Conservation (phyloP, 2,888 invertebrate species). For the Teinopalpus imperialis region DNA sequence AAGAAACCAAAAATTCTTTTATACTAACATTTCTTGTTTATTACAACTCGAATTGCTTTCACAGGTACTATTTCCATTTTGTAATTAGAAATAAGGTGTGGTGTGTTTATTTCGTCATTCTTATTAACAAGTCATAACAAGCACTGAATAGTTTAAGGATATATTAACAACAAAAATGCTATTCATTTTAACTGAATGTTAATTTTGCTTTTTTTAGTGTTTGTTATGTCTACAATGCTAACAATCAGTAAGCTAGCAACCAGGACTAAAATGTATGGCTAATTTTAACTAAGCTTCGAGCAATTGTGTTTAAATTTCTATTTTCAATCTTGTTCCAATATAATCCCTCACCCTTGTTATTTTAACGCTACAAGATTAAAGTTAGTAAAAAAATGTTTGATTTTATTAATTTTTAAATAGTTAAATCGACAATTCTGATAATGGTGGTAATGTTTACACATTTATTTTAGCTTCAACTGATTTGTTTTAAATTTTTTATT, state of each 20-base stretch:
- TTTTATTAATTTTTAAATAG: no score
- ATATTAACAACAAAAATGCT: conserved; percentile 5
- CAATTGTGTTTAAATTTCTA: conserved; percentile 14
- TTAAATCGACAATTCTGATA: no score
- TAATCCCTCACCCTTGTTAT: not conserved
- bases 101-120: conserved; percentile 59
- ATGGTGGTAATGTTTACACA: conserved; percentile 8
- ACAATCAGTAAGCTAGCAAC: conserved; percentile 22
- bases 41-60: conserved; percentile 39
- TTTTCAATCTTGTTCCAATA: conserved; percentile 15
- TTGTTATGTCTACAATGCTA: conserved; percentile 24
- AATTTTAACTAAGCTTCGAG: conserved; percentile 22
- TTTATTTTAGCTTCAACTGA: conserved; percentile 14
- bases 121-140: conserved; percentile 30
- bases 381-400: not conserved
- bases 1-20: conserved; percentile 36
- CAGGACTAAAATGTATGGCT: conserved; percentile 23
- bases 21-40: conserved; percentile 32
- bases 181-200: conserved; percentile 4
- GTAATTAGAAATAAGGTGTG: conserved; percentile 77
- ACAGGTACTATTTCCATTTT: conserved; percentile 60
- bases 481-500: conserved; percentile 21
- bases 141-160: conserved; percentile 15
- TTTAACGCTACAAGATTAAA: not conserved
- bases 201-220: conserved; percentile 24